Evolutionary conservation across 2,797 vertebrate species (phyloP).

Genomic region (Siniperca scherzeri): DNA sequence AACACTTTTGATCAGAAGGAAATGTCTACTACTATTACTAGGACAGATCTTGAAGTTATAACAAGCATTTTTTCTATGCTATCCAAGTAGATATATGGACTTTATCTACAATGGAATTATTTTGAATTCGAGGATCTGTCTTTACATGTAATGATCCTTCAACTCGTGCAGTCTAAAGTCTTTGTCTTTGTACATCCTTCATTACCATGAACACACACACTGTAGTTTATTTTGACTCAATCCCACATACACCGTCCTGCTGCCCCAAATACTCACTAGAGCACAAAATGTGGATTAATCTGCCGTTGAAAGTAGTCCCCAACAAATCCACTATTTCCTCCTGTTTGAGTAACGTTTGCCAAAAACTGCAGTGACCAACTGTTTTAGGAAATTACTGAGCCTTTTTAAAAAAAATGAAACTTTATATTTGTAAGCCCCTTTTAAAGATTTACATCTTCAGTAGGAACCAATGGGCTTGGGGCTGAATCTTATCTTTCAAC

Average conservation of each 20-base stretch:
- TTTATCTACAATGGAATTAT: background rate
- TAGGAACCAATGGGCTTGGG: background rate
- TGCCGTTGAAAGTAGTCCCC: background rate
- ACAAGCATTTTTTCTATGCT: background rate
- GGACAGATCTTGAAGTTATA: background rate
- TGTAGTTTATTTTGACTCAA: background rate
- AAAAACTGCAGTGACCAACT: background rate
- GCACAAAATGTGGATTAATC: constrained; percentile 7
- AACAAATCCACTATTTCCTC: background rate
- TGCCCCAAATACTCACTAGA: constrained; percentile 3
- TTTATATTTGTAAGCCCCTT: background rate
- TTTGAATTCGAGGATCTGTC: background rate
- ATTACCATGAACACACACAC: background rate
- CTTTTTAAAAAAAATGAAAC: no score
- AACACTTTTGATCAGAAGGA: background rate
- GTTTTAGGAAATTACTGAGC: background rate
- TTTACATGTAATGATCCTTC: background rate
- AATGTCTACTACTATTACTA: background rate
- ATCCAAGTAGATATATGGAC: background rate
- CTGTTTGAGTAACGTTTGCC: background rate
- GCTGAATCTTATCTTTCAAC: background rate
- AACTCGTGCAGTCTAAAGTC: background rate
- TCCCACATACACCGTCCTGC: background rate
- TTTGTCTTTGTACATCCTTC: background rate
- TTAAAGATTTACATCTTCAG: background rate